Conservation (phyloP, 2,113 vertebrate species). For the Albula glossodonta region DNA sequence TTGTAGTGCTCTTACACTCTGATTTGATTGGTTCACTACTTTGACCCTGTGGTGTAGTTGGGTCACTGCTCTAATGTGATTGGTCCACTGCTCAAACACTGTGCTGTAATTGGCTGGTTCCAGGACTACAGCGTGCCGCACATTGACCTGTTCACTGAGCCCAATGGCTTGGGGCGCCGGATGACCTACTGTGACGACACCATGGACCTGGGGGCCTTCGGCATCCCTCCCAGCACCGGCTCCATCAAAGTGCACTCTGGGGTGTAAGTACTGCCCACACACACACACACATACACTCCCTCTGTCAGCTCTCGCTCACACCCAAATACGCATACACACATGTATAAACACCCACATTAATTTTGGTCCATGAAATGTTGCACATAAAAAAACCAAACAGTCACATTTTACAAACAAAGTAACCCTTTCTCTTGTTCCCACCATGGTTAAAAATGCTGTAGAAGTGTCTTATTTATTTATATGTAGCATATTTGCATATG, state of each 20-base stretch:
- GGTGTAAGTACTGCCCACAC: constrained; percentile 76
- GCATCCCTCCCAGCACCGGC: constrained; percentile 79
- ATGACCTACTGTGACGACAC: constrained; percentile 81
- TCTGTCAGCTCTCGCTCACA: background rate
- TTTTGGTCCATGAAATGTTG: too few species aligned
- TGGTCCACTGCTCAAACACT: background rate
- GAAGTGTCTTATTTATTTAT: too few species aligned
- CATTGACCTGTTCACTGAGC: constrained; percentile 89
- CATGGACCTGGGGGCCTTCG: constrained; percentile 79
- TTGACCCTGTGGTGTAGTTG: background rate
- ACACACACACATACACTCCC: background rate
- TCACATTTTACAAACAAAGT: too few species aligned
- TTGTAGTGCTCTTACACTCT: background rate
- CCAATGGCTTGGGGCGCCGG: constrained; percentile 80
- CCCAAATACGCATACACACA: background rate
- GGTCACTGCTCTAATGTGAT: background rate
- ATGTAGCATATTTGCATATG: too few species aligned
- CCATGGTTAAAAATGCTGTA: too few species aligned
- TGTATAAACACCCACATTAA: too few species aligned
- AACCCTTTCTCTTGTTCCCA: too few species aligned
- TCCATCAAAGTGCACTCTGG: constrained; percentile 92
- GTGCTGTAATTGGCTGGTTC: constrained; percentile 38
- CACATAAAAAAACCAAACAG: too few species aligned
- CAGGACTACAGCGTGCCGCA: constrained; percentile 87
- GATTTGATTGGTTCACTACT: background rate